Conservation (phyloP, 2,113 vertebrate species). For the Hylia prasina region DNA sequence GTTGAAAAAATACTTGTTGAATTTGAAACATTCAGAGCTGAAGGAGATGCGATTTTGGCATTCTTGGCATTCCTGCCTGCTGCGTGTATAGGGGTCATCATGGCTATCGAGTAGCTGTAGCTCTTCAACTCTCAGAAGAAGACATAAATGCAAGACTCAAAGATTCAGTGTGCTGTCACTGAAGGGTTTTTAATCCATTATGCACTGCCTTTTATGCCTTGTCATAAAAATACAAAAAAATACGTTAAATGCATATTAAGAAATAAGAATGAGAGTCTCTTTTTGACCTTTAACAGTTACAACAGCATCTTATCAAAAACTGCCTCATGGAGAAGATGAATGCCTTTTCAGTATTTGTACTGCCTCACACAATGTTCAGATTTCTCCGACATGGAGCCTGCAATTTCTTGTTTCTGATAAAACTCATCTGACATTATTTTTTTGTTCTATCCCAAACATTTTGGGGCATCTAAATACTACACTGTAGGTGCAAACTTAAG, state of each 20-base stretch:
- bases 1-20: neutral
- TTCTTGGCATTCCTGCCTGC: neutral
- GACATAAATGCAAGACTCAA: neutral
- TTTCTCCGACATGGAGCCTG: neutral
- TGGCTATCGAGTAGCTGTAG: neutral
- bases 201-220: neutral
- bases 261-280: neutral
- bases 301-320: neutral
- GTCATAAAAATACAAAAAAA: neutral
- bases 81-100: neutral
- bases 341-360: neutral
- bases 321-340: neutral
- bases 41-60: rapidly evolving
- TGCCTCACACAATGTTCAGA: neutral
- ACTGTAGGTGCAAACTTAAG: neutral
- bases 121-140: neutral
- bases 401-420: neutral
- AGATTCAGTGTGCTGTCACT: neutral
- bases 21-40: neutral
- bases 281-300: neutral
- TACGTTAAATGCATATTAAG: neutral
- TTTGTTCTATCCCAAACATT: neutral
- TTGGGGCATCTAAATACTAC: neutral
- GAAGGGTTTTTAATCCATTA: neutral
- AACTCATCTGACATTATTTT: neutral